Conservation (phyloP, 1,140 invertebrate genomes). For the Laupala kohalensis region DNA sequence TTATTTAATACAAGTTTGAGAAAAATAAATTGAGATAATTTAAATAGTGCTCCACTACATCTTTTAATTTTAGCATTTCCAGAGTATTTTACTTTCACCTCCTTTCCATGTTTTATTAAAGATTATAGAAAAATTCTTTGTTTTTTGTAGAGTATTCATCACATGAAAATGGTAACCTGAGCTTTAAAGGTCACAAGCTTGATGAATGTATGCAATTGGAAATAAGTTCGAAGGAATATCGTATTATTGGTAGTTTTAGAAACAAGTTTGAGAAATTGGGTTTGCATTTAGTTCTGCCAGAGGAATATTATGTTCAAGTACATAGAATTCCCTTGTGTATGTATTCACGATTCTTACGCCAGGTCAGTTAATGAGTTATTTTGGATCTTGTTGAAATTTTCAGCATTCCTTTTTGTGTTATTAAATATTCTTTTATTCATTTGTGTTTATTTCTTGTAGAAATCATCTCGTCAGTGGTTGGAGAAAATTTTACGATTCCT, state of each 20-base stretch:
- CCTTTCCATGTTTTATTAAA: too few relatives aligned
- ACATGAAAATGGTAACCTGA: too few relatives aligned
- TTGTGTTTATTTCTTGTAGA: neutral
- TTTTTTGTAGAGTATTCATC: too few relatives aligned
- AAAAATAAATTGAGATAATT: too few relatives aligned
- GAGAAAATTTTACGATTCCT: neutral
- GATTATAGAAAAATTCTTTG: too few relatives aligned
- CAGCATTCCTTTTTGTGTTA: constrained; percentile 13
- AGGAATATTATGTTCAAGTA: constrained; percentile 15
- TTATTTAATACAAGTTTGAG: too few relatives aligned
- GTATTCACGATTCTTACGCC: neutral
- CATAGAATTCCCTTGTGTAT: constrained; percentile 20
- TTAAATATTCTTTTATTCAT: neutral
- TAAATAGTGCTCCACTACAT: too few relatives aligned
- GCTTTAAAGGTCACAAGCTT: too few relatives aligned
- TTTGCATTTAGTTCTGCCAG: constrained; percentile 16
- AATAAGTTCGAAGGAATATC: constrained; percentile 27
- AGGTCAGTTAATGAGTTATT: neutral
- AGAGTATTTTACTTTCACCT: too few relatives aligned
- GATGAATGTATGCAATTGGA: constrained; percentile 23
- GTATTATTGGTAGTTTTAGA: constrained; percentile 27
- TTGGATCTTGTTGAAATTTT: too few relatives aligned
- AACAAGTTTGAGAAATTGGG: constrained; percentile 28
- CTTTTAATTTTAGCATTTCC: too few relatives aligned
- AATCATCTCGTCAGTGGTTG: neutral